Base-by-base conservation (phyloP, 2,888 invertebrate species). In the Dorcus hopei region DNA sequence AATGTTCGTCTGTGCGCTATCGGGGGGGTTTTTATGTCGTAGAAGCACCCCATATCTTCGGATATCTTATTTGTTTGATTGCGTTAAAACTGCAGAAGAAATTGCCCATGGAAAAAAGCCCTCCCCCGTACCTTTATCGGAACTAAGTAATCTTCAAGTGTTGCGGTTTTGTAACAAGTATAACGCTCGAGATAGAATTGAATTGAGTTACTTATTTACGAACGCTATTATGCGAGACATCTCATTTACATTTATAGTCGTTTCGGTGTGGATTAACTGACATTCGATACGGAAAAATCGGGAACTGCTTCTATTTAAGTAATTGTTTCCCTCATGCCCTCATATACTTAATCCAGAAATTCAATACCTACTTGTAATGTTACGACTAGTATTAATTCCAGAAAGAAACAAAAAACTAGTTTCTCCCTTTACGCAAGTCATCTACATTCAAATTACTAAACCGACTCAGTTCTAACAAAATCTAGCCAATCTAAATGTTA, bases 111-210 rank as follows among this genome's bases (percentile, higher is more conserved):
- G 59, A 66, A 61, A 61, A 65, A 62, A 61, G 54, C 26, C 26
- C 26, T 33, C 26, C 55, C 54, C 60, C 61, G 3, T 19, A 65
- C 64, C 61, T 65, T 64, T 64, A 65, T 68, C 64, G 63, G 54
- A 66, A 62, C 57, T 58, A 57, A 54, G 65, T 65, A 66, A 66
- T 68, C 66, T 63, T 49, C 55, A 58, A 65, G 57, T 63, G 61
- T 65, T 64, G 63, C 59, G 61, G 62, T 62, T 61, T 63, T 57
- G 57, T 59, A 59, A 59, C 62, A 59, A 59, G 61, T 62, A 62
- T 54, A 47, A 58, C 47, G 57, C 49, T 14, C 40, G 52, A 59
- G 55, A 57, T 43, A 52, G 54, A 61, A 62, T 61, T 61, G 61
- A 57, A 61, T 62, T 49, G 61, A 43, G 23, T 58, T 50, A 49